phyloP scores from a whole-genome alignment of 2,113 vertebrate species.

The Symphodus melops region DNA sequence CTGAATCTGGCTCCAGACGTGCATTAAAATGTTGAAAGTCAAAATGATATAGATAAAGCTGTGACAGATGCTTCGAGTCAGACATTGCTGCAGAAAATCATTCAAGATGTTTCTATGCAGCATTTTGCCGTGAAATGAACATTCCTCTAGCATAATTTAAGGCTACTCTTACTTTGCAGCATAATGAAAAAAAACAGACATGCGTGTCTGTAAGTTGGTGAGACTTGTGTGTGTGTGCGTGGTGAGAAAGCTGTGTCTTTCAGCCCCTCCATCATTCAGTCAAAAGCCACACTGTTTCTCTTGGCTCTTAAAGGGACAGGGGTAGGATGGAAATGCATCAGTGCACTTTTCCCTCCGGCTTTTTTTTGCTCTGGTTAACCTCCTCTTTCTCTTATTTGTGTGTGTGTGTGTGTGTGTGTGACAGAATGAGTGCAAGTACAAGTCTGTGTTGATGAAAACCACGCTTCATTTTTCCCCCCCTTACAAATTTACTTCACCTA shows the following conservation, averaged over 20 bases:
- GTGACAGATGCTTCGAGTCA: conserved; percentile 24
- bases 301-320: conserved; percentile 68
- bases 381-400: conserved; percentile 25
- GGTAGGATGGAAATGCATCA: conserved; percentile 63
- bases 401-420: conserved; percentile 11
- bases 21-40: conserved; percentile 1
- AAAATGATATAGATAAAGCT: background rate
- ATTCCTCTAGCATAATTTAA: conserved; percentile 7
- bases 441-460: conserved; percentile 35
- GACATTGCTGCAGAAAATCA: background rate
- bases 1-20: background rate
- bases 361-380: conserved; percentile 43
- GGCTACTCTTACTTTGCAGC: background rate
- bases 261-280: conserved; percentile 66
- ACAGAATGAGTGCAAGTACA: background rate
- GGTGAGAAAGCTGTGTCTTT: conserved; percentile 51
- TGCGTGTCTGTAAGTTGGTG: conserved; percentile 6
- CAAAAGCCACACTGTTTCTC: conserved; percentile 75
- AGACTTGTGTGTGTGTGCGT: conserved; percentile 2
- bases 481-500: background rate
- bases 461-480: background rate
- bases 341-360: conserved; percentile 46
- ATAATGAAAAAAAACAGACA: conserved; percentile 5
- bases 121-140: conserved; percentile 4
- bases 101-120: conserved; percentile 2